These are phyloP conservation scores for Damaliscus lunatus DNA, from an alignment of 2,113 vertebrate species.

Conservation along the genomic window DNA sequence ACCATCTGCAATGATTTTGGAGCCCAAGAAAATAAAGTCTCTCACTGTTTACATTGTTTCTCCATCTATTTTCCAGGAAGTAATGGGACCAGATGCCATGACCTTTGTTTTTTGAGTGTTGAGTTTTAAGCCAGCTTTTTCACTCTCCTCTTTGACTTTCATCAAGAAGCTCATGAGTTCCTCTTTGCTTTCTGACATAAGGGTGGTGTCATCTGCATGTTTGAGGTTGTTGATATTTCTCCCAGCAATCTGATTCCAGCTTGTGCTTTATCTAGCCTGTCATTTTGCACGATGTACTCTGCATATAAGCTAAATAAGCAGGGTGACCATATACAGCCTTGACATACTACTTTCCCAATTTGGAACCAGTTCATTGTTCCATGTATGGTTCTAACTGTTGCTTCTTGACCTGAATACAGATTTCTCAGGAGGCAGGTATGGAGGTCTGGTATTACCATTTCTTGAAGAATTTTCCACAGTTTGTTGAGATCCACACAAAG, in stretches of 20 bases:
- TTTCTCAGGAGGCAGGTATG: not conserved
- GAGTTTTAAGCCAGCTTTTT: not conserved
- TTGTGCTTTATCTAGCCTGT: not conserved
- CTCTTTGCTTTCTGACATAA: fast-evolving
- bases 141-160: not conserved
- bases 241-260: not conserved
- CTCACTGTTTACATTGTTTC: not conserved
- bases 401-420: not conserved
- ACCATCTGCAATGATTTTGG: not conserved
- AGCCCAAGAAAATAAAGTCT: not conserved
- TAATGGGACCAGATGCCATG: not conserved
- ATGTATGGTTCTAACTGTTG: not conserved
- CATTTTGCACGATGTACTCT: not conserved
- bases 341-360: not conserved
- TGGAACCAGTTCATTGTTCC: not conserved
- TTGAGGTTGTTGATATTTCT: not conserved
- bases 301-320: not conserved
- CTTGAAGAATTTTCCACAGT: not conserved
- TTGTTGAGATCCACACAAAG: not conserved
- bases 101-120: not conserved
- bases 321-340: not conserved
- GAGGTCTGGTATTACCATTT: not conserved
- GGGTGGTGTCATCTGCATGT: not conserved
- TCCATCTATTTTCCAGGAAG: not conserved
- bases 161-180: not conserved